Percentiles rank a stretch among this genome's conserved stretches.
phyloP scores from a whole-genome alignment of 2,888 invertebrate species.

The Dicyrtomina minuta region DNA sequence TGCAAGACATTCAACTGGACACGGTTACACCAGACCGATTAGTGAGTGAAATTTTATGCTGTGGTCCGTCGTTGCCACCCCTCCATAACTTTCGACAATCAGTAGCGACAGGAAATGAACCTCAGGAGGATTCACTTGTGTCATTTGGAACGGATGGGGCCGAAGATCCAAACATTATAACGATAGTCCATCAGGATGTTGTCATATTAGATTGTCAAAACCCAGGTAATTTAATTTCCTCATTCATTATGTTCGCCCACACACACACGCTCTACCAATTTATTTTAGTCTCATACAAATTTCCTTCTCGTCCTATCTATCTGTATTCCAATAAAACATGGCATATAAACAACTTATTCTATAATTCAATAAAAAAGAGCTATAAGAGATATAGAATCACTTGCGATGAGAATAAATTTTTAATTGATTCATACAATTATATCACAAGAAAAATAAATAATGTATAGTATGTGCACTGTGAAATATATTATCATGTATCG shows the following conservation, averaged over 20 bases:
- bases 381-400: too few species aligned
- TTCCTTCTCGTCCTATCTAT: too few species aligned
- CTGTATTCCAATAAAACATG: too few species aligned
- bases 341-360: too few species aligned
- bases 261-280: not conserved
- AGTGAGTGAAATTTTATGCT: slow-evolving; percentile 50
- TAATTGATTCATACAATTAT: too few species aligned
- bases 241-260: not conserved
- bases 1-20: slow-evolving; percentile 52
- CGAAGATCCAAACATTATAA: not conserved
- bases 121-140: not conserved
- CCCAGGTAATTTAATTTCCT: slow-evolving; percentile 57
- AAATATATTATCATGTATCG: too few species aligned
- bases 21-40: slow-evolving; percentile 50
- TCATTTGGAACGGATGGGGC: not conserved
- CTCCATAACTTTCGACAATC: too few species aligned
- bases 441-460: too few species aligned
- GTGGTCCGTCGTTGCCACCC: not conserved
- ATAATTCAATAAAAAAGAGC: too few species aligned
- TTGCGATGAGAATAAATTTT: too few species aligned
- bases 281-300: too few species aligned
- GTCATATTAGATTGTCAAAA: slow-evolving; percentile 86
- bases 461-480: too few species aligned
- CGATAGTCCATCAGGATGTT: slow-evolving; percentile 56
- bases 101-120: not conserved